Evolutionary conservation across 2,113 vertebrate species (phyloP).

Genomic region (Melanocharis versteri): DNA sequence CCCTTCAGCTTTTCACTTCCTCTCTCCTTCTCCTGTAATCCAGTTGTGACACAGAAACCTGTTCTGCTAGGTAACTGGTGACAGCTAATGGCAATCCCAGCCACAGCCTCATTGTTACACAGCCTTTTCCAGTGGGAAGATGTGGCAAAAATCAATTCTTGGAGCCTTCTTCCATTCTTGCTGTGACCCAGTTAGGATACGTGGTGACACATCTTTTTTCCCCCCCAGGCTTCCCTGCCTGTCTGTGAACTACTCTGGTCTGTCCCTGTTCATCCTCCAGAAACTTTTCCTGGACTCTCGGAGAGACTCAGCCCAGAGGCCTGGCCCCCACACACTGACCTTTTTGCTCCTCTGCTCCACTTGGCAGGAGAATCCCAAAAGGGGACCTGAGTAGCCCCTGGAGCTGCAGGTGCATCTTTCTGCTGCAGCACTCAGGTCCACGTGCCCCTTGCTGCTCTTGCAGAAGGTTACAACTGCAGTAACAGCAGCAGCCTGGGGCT

Average conservation of each 20-base stretch:
- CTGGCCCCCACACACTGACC: neutral
- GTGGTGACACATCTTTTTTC: neutral
- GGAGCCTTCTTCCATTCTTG: neutral
- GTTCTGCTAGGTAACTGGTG: neutral
- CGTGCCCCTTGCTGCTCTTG: neutral
- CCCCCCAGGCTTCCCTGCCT: neutral
- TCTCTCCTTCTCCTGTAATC: slow-evolving; percentile 1
- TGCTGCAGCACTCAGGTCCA: neutral
- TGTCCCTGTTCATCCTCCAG: neutral
- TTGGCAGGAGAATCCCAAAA: neutral
- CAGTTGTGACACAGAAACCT: slow-evolving; percentile 26
- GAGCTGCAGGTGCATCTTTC: neutral
- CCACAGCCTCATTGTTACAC: neutral
- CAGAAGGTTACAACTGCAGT: neutral
- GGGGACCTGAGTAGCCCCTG: neutral
- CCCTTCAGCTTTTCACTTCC: slow-evolving; percentile 30
- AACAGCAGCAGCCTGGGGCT: neutral
- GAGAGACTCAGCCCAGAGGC: neutral
- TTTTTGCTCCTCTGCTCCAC: neutral
- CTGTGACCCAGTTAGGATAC: neutral
- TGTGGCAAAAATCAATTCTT: neutral
- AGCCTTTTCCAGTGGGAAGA: neutral
- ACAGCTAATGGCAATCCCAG: neutral
- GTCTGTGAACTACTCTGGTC: neutral
- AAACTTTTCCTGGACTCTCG: neutral